These are phyloP conservation scores for Phrynosoma blainvillii DNA, from an alignment of 2,113 vertebrate genomes.

Conservation along the genomic window DNA sequence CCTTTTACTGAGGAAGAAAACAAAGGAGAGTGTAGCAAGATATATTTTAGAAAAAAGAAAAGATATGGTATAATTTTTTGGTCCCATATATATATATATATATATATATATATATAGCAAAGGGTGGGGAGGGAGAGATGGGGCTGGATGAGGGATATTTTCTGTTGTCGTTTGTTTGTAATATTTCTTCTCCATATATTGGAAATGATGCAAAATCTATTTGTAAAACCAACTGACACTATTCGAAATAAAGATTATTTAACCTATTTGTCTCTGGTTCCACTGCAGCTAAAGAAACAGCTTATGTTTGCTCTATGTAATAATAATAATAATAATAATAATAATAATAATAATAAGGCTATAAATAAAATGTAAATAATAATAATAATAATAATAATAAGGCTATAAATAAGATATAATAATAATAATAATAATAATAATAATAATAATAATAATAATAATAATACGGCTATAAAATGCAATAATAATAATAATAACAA, in stretches of 20 bases:
- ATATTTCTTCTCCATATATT: constrained; percentile 59
- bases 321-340: no score
- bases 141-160: neutral
- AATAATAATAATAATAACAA: no score
- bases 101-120: neutral
- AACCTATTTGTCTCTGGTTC: constrained; percentile 52
- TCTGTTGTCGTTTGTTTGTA: constrained; percentile 40
- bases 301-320: no score
- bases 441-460: no score
- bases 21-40: constrained; percentile 55
- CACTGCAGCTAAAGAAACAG: no score
- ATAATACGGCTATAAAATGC: no score
- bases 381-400: no score
- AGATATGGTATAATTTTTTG: constrained; percentile 29
- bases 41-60: constrained; percentile 46
- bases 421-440: no score
- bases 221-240: constrained; percentile 62
- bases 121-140: neutral
- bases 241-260: constrained; percentile 73
- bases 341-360: no score
- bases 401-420: no score
- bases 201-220: constrained; percentile 48
- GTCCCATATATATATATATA: no score
- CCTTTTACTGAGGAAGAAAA: constrained; percentile 59
- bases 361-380: no score